These are phyloP conservation scores for Ctenosaura bakeri DNA, from an alignment of 2,797 vertebrate species.

Conservation along the genomic window DNA sequence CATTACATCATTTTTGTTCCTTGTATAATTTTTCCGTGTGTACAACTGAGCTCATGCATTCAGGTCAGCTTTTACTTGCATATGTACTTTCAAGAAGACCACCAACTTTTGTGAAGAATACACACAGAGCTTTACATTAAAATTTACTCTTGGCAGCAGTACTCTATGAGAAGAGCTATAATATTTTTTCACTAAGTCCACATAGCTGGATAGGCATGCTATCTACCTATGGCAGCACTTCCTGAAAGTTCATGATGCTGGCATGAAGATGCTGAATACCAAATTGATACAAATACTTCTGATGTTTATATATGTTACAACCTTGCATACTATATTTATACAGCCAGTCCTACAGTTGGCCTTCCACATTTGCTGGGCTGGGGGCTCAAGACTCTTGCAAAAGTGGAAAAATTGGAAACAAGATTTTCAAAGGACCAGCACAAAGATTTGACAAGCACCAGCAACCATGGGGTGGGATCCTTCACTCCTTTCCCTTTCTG, in stretches of 20 bases:
- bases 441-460: no score
- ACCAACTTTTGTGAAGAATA: background rate
- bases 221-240: background rate
- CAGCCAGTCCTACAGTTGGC: no score
- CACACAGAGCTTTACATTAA: background rate
- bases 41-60: rapidly evolving
- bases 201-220: background rate
- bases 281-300: background rate
- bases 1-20: no score
- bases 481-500: no score
- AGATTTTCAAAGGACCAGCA: no score
- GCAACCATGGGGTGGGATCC: no score
- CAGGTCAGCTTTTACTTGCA: background rate
- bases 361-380: no score
- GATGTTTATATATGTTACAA: background rate
- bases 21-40: background rate
- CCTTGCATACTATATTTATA: background rate
- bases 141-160: background rate
- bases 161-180: background rate
- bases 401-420: background rate
- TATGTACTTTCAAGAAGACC: background rate
- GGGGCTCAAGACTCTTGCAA: no score
- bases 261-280: background rate
- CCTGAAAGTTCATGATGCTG: background rate
- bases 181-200: background rate